Conservation (phyloP, 2,113 vertebrate species). For the Macrotus californicus region DNA sequence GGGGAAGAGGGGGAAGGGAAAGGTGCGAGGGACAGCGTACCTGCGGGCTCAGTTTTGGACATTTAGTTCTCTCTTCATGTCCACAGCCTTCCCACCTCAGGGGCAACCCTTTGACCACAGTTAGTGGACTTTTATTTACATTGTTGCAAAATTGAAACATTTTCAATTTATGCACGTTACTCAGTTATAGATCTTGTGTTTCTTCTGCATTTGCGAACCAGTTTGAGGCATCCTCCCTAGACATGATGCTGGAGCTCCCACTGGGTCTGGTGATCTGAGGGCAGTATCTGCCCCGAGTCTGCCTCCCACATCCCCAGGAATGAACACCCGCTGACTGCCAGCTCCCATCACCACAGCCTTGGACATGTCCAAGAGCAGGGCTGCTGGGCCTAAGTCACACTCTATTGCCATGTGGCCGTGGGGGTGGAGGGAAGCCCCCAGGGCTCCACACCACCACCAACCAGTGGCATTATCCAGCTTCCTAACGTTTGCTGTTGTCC, state of each 20-base stretch:
- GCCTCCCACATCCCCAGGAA: not conserved
- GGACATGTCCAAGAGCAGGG: fast-evolving
- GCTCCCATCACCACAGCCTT: not conserved
- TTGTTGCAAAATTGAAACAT: not conserved
- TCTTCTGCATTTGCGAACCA: not conserved
- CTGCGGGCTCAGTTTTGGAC: not conserved
- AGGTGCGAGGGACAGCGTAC: not conserved
- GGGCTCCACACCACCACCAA: not conserved
- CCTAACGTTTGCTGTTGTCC: not conserved
- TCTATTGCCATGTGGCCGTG: not conserved
- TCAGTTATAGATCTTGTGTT: not conserved
- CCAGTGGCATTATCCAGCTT: not conserved
- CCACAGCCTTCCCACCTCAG: too few species aligned
- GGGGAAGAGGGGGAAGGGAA: not conserved
- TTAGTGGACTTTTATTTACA: not conserved
- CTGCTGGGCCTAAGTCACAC: not conserved
- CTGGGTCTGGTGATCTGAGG: not conserved
- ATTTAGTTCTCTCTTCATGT: not conserved
- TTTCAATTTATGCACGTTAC: not conserved
- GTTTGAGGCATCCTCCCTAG: not conserved
- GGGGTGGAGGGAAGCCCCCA: not conserved
- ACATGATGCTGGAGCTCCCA: not conserved
- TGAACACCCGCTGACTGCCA: not conserved
- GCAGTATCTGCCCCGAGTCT: not conserved
- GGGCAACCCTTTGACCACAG: not conserved